Evolutionary conservation across 2,797 vertebrate species (phyloP), one percentile per base, ranked within the genome.

Genomic region (Tiaroga cobitis): DNA sequence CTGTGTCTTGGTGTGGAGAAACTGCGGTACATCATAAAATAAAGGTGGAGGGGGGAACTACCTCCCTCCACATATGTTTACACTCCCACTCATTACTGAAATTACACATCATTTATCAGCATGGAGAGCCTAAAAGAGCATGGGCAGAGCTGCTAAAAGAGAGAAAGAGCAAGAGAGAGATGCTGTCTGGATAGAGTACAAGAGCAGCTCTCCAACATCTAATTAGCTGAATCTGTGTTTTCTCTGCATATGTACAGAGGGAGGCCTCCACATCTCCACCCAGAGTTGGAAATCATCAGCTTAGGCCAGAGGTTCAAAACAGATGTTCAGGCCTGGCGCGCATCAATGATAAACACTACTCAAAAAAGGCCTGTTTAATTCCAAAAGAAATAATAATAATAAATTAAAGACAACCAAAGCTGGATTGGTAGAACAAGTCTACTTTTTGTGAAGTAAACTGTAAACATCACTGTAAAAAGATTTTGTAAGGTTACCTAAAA

Each of bases 21-120:
- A 37, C 61, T 63, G 61, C 18, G 24, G 34, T 61, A 78, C 16
- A 51, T 54, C 76, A 46, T 67, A 68, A 84, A 82, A 82, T 82
- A 84, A 79, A 67, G 46, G 72, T 41, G 61, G 37, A 54, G 74
- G 51, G 79, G 78, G 84, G 81, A 65, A 86, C 80, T 46, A 72
- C 87, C 68, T 77, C 82, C 32, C 61, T 82, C 82, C 67, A 69
- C 73, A 92, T 87, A 90, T 86, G 87, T 87, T 91, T 88, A 91
- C 88, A 89, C 86, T 88, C 86, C 86, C 88, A 70, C 83, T 90
- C 89, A 90, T 88, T 87, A 88, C 87, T 90, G 88, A 93, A 92
- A 91, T 91, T 89, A 91, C 74, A 90, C 85, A 70, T 88, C 77
- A 91, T 92, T 90, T 89, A 90, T 91, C 83, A 90, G 83, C 63